Percentiles rank a stretch among this genome's conserved stretches.
These are phyloP conservation scores for Tipula helvola DNA, from an alignment of 2,888 invertebrate genomes.

Conservation along the genomic window DNA sequence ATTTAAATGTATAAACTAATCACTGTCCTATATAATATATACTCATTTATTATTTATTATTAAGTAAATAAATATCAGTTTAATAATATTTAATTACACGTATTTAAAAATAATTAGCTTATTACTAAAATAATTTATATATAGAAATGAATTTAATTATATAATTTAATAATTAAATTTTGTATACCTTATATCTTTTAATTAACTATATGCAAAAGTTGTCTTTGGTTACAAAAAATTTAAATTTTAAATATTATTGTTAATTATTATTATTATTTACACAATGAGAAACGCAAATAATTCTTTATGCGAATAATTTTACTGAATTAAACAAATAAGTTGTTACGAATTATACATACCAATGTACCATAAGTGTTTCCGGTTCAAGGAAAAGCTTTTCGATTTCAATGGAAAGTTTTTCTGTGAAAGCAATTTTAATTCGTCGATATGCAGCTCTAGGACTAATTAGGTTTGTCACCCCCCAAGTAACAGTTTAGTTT, in stretches of 20 bases:
- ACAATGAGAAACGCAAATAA: neutral
- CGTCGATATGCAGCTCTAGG: too few relatives aligned
- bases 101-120: neutral
- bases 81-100: neutral
- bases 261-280: neutral
- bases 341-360: neutral
- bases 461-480: too few relatives aligned
- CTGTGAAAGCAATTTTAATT: too few relatives aligned
- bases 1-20: neutral
- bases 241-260: neutral
- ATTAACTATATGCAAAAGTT: neutral
- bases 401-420: too few relatives aligned
- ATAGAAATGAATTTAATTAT: neutral
- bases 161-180: neutral
- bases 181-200: neutral
- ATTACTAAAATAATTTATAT: neutral
- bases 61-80: neutral
- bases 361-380: neutral
- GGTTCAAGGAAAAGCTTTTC: too few relatives aligned
- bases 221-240: neutral
- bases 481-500: too few relatives aligned
- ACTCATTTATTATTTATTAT: neutral
- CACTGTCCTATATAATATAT: neutral
- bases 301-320: too few relatives aligned
- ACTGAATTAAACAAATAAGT: too few relatives aligned